Evolutionary conservation across 2,797 vertebrate genomes (phyloP), one percentile per base, ranked within the genome.

Genomic region (Hyperoplus lanceolatus): DNA sequence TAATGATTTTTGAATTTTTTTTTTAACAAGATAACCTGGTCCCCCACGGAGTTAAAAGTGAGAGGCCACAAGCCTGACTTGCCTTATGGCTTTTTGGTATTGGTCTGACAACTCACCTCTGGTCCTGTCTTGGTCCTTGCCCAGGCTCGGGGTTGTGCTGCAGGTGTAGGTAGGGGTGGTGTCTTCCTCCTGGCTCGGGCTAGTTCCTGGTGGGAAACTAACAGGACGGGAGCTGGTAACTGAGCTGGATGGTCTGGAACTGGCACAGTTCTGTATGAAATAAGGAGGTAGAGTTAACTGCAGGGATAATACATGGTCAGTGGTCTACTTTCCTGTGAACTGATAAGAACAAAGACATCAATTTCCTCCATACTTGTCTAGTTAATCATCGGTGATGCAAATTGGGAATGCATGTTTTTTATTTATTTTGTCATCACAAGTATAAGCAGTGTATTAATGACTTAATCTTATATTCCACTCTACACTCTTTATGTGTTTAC

Each of bases 181-280:
- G 14, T 89, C 90, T 39, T 94, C 90, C 11, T 93, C 91, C 51
- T 90, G 90, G 66, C 82, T 89, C 16, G 83, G 75, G 4, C 72
- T 72, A 0, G 74, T 53, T 81, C 87, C 85, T 8, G 85, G 84
- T 5, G 94, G 93, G 63, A 94, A 92, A 85, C 90, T 94, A 76
- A 88, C 87, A 12, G 88, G 91, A 15, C 89, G 90, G 57, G 93
- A 94, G 74, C 88, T 94, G 79, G 90, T 94, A 57, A 92, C 84
- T 15, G 93, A 96, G 84, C 92, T 95, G 79, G 90, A 93, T 0
- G 93, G 94, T 60, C 93, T 89, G 73, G 92, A 95, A 79, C 90
- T 95, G 77, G 91, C 92, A 80, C 89, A 95, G 72, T 95, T 96
- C 96, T 96, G 83, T 15, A 70, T 72, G 36, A 81, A 79, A 81